phyloP scores from a whole-genome alignment of 2,888 invertebrate species.

The Erpobdella octoculata region DNA sequence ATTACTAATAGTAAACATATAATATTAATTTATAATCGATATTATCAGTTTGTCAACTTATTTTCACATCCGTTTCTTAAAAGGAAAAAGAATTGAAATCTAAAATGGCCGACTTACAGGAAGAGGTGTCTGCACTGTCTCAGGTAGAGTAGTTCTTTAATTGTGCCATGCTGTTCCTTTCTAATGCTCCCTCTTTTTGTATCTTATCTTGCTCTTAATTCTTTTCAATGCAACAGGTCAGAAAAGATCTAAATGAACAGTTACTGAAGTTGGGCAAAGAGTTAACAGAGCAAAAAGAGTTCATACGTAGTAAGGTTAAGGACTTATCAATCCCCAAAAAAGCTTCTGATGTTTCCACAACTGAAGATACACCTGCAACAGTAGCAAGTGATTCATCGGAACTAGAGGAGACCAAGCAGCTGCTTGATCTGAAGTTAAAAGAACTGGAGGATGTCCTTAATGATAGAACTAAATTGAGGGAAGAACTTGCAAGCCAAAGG shows the following conservation, averaged over 20 bases:
- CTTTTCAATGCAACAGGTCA: too few relatives aligned
- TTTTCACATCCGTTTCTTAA: too few relatives aligned
- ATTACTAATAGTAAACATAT: too few relatives aligned
- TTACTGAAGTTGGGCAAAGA: not conserved
- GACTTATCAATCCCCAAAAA: too few relatives aligned
- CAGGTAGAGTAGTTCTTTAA: not conserved
- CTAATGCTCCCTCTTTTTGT: too few relatives aligned
- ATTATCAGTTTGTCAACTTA: too few relatives aligned
- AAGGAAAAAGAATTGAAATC: slow-evolving; percentile 1
- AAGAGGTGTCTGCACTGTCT: not conserved
- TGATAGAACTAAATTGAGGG: slow-evolving; percentile 12
- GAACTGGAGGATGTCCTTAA: slow-evolving; percentile 18
- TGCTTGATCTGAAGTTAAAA: slow-evolving; percentile 3
- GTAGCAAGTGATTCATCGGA: not conserved
- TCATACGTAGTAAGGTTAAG: too few relatives aligned
- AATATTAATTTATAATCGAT: too few relatives aligned
- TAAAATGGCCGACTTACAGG: not conserved
- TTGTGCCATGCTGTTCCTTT: too few relatives aligned
- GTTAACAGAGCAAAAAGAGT: not conserved
- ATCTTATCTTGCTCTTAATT: too few relatives aligned
- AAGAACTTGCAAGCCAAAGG: slow-evolving; percentile 20
- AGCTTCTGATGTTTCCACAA: too few relatives aligned
- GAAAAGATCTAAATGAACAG: too few relatives aligned
- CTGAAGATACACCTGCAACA: not conserved
- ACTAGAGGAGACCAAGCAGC: slow-evolving; percentile 8